Conservation (phyloP, 2,888 invertebrate genomes). For the Drosophila niveifrons region DNA sequence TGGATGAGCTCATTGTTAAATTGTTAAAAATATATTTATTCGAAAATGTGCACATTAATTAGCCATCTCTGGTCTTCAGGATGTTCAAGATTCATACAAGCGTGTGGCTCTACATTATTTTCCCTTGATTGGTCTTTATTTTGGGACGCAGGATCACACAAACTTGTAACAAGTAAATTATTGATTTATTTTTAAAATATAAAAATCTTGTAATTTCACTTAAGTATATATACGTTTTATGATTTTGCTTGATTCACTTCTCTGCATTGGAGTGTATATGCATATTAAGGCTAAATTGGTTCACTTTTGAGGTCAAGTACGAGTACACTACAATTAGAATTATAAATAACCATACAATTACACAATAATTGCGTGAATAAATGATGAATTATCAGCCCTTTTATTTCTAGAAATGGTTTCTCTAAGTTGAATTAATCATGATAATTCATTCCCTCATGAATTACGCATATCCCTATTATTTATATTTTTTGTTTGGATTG, state of each 20-base stretch:
- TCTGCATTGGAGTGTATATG: background rate
- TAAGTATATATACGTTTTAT: background rate
- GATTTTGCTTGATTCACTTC: background rate
- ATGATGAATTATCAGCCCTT: background rate
- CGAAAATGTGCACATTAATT: slow-evolving; percentile 61
- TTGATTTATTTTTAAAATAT: background rate
- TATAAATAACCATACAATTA: background rate
- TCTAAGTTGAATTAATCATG: slow-evolving; percentile 12
- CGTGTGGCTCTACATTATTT: slow-evolving; percentile 29
- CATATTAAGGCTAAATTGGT: background rate
- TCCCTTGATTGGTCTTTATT: slow-evolving; percentile 2
- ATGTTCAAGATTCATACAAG: slow-evolving; percentile 12
- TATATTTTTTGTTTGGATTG: background rate
- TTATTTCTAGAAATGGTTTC: background rate
- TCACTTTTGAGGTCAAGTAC: background rate
- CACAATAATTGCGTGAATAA: background rate
- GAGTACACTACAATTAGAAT: background rate
- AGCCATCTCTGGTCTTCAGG: slow-evolving; percentile 25
- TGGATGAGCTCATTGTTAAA: slow-evolving; percentile 70
- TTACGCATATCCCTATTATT: slow-evolving; percentile 15
- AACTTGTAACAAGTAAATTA: background rate
- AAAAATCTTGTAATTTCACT: background rate
- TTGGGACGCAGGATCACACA: background rate
- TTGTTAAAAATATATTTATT: slow-evolving; percentile 43
- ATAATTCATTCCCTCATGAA: slow-evolving; percentile 26